Evolutionary conservation across 2,113 vertebrate species (phyloP), one percentile per base, ranked within the genome.

Genomic region (Cottus gobio): DNA sequence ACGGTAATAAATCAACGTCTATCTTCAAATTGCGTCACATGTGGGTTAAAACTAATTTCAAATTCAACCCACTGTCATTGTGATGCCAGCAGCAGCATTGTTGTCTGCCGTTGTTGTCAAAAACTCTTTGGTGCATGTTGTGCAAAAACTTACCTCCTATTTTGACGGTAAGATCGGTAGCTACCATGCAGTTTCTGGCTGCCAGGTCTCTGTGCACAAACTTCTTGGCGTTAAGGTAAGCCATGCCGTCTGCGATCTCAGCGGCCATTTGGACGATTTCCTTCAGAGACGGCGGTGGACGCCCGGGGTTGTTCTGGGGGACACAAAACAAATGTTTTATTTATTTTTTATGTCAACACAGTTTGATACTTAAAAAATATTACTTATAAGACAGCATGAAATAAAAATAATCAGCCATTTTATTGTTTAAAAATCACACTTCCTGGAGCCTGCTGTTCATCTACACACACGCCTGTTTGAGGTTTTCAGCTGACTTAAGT

Each of bases 241-340:
- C 98, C 97, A 99, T 99, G 48, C 98, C 98, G 0, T 99, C 98
- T 0, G 98, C 97, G 0, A 99, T 99, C 95, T 99, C 98, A 0
- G 96, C 97, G 0, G 98, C 95, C 96, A 99, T 99, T 93, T 98
- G 98, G 71, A 98, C 96, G 96, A 99, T 99, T 88, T 99, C 98
- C 83, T 96, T 95, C 75, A 99, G 92, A 0, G 96, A 96, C 0
- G 98, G 98, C 0, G 97, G 96, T 0, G 97, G 97, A 0, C 97
- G 96, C 0, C 97, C 97, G 0, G 97, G 97, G 83, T 99, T 99
- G 39, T 97, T 98, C 98, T 99, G 75, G 67, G 24, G 11, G 73
- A 31, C 65, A 75, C 18, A 39, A 77, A 24, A 74, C 10, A 60
- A 13, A 39, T 52, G 54, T 50, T 11, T 48, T 0, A 44, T 80